A percentile compares a stretch with the other conserved stretches of the same genome.
phyloP scores from a whole-genome alignment of 2,888 invertebrate species.

The Drosophila mulleri region DNA sequence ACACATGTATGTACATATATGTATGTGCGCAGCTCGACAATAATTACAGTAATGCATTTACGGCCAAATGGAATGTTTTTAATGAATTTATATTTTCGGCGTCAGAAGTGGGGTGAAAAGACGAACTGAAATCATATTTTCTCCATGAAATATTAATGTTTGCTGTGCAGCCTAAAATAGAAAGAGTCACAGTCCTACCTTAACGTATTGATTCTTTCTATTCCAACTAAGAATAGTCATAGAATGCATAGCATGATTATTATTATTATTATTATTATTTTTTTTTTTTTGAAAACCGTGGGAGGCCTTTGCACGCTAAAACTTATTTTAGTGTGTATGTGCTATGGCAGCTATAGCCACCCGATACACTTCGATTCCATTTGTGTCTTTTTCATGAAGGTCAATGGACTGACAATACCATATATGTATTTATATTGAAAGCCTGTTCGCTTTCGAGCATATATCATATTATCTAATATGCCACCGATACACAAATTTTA shows the following conservation, averaged over 20 bases:
- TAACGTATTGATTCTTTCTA: conserved; percentile 32
- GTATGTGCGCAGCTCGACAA: conserved; percentile 28
- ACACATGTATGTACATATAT: too few species aligned
- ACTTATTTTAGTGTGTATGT: background rate
- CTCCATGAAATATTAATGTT: conserved; percentile 15
- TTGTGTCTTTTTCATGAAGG: background rate
- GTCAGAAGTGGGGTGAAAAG: conserved; percentile 40
- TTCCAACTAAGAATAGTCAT: conserved; percentile 5
- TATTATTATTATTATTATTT: too few species aligned
- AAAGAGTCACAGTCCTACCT: conserved; percentile 24
- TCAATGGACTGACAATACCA: too few species aligned
- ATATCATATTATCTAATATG: background rate
- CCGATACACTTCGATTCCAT: background rate
- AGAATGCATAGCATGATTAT: background rate
- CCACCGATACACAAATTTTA: background rate
- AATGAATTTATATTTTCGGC: conserved; percentile 71
- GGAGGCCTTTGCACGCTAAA: background rate
- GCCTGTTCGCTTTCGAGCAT: background rate
- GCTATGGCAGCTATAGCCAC: background rate
- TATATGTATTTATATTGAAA: too few species aligned
- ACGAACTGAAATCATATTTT: background rate
- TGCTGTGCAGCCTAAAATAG: conserved; percentile 17
- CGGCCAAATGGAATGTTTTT: conserved; percentile 74
- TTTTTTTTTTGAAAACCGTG: background rate
- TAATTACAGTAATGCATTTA: conserved; percentile 75